Evolutionary conservation across 1,140 invertebrate species (phyloP).

Genomic region (Galleria mellonella): DNA sequence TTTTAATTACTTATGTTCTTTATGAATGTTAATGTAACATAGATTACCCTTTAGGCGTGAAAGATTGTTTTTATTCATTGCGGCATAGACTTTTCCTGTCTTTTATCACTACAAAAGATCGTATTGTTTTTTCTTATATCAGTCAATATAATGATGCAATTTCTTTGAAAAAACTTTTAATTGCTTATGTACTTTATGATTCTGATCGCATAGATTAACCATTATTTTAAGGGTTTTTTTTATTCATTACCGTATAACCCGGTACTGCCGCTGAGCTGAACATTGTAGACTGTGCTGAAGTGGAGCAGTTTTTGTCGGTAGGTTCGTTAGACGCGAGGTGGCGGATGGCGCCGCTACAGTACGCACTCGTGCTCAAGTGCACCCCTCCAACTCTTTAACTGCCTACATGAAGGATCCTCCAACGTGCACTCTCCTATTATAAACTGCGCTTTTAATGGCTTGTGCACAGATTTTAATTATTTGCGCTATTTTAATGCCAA

Average conservation of each 20-base stretch:
- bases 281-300: constrained; percentile 4
- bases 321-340: constrained; percentile 65
- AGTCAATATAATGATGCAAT: too few species aligned
- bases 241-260: neutral
- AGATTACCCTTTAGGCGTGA: too few species aligned
- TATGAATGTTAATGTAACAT: too few species aligned
- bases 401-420: constrained; percentile 70
- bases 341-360: constrained; percentile 55
- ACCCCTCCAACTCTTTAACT: constrained; percentile 72
- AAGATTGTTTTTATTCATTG: too few species aligned
- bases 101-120: too few species aligned
- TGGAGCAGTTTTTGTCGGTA: constrained; percentile 49
- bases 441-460: constrained; percentile 73
- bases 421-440: constrained; percentile 69
- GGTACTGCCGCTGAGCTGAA: neutral
- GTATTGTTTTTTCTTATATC: too few species aligned
- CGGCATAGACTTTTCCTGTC: too few species aligned
- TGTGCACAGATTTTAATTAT: constrained; percentile 67
- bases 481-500: constrained; percentile 47
- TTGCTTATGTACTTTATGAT: too few species aligned
- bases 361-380: constrained; percentile 62
- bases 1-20: too few species aligned
- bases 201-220: neutral
- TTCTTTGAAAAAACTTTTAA: too few species aligned
- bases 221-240: too few species aligned